These are phyloP conservation scores for Dicentrarchus labrax DNA, from an alignment of 2,113 vertebrate species.

Conservation along the genomic window DNA sequence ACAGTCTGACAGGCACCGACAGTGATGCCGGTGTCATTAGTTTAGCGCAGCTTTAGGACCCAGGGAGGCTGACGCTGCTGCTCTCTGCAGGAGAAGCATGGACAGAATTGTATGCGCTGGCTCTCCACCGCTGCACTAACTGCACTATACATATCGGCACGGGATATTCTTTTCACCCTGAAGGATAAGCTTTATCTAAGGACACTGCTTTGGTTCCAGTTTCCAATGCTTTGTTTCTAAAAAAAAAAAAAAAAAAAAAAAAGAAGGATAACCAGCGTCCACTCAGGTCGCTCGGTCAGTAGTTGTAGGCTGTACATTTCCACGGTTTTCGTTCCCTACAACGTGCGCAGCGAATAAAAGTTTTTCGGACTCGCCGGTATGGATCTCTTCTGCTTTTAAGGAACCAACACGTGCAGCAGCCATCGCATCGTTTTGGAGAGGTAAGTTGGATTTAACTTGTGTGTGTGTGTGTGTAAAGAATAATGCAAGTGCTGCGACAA, in stretches of 20 bases:
- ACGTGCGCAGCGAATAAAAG: slow-evolving; percentile 84
- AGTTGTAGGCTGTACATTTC: slow-evolving; percentile 33
- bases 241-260: no score
- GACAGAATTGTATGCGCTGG: slow-evolving; percentile 87
- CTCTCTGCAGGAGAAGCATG: slow-evolving; percentile 86
- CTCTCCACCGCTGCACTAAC: slow-evolving; percentile 85
- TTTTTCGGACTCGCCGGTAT: slow-evolving; percentile 83
- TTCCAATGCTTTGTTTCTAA: slow-evolving; percentile 62
- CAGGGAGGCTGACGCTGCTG: slow-evolving; percentile 83
- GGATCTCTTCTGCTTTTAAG: slow-evolving; percentile 81
- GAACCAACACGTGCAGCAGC: slow-evolving; percentile 34
- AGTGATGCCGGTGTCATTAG: slow-evolving; percentile 24
- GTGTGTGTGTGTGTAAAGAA: background rate
- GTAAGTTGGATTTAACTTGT: slow-evolving; percentile 68
- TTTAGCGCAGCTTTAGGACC: slow-evolving; percentile 90
- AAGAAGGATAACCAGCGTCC: slow-evolving; percentile 55
- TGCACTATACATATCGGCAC: slow-evolving; percentile 82
- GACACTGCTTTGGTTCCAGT: slow-evolving; percentile 72
- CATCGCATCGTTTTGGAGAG: slow-evolving; percentile 63
- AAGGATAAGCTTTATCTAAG: slow-evolving; percentile 80
- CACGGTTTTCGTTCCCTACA: slow-evolving; percentile 20
- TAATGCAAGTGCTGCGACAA: slow-evolving; percentile 3
- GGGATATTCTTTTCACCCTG: slow-evolving; percentile 79
- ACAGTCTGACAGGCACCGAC: slow-evolving; percentile 9
- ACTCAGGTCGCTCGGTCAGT: slow-evolving; percentile 34